Base-by-base conservation (phyloP, 2,888 invertebrate genomes). In the Patella pellucida region DNA sequence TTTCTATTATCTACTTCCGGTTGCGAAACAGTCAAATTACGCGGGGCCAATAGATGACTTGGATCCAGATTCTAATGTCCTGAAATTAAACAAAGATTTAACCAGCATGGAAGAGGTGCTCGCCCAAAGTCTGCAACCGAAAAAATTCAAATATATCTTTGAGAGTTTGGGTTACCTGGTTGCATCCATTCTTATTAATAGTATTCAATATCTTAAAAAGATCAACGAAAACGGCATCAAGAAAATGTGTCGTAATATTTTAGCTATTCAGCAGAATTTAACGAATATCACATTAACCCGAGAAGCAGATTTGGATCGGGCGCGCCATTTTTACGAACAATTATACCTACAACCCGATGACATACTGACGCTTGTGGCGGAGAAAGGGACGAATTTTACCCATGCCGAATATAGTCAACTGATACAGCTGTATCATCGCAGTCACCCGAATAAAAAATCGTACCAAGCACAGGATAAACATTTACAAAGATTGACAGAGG, bases 361-460 rank as follows among this genome's bases (percentile, higher is more conserved):
- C 91, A 95, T 97, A 85, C 93, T 97, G 78, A 94, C 94, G 81
- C 93, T 94, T 52, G 94, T 97, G 15, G 93, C 96, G 70, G 97
- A 97, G 90, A 95, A 95, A 85, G 97, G 97, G 1, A 94, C 96
- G 0, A 95, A 95, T 90, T 97, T 96, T 91, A 95, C 95, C 0
- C 95, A 96, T 90, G 92, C 96, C 86, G 97, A 98, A 90, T 96
- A 97, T 90, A 93, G 95, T 89, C 95, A 96, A 90, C 95, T 96
- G 56, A 93, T 97, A 88, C 95, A 95, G 86, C 93, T 96, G 82
- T 88, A 95, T 94, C 88, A 95, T 93, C 86, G 94, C 93, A 89
- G 94, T 93, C 91, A 92, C 80, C 89, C 90, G 1, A 41, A 41
- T 41, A 86, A 85, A 2, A 78, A 78, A 72, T 77, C 79, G 16